phyloP scores from a whole-genome alignment of 2,888 invertebrate species.

The Torymus tubicola region DNA sequence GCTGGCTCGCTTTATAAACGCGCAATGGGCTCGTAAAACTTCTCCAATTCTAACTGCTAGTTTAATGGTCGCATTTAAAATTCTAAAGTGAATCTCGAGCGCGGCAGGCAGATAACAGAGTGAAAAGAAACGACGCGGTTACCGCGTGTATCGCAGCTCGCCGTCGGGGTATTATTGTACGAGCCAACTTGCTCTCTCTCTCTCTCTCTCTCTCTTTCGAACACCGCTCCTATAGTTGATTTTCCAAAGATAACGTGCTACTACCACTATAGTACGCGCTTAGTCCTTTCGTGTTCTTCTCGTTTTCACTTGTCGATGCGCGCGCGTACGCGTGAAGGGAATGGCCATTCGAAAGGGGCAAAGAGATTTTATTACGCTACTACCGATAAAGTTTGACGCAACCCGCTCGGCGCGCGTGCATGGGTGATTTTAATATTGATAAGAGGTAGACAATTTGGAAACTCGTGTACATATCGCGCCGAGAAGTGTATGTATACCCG shows the following conservation, averaged over 20 bases:
- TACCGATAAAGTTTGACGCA: conserved; percentile 46
- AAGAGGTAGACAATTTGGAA: conserved; percentile 32
- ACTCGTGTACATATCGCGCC: conserved; percentile 10
- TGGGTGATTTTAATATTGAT: conserved; percentile 54
- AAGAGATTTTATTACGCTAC: conserved; percentile 37
- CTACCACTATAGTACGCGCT: background rate
- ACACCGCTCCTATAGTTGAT: conserved; percentile 40
- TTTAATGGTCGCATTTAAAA: conserved; percentile 47
- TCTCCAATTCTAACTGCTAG: conserved; percentile 26
- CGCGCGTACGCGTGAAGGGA: conserved; percentile 4
- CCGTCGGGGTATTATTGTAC: conserved; percentile 12
- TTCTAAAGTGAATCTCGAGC: conserved; percentile 40
- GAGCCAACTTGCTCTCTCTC: background rate
- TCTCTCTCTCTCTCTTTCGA: conserved; percentile 4
- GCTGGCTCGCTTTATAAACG: background rate
- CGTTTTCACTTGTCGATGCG: conserved; percentile 38
- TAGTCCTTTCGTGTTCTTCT: conserved; percentile 41
- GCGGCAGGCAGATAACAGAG: background rate
- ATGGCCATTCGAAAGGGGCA: conserved; percentile 6
- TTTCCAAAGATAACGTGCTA: conserved; percentile 31
- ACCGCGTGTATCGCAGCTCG: background rate
- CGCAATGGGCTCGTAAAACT: conserved; percentile 37
- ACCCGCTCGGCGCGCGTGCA: conserved; percentile 7
- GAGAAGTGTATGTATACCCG: conserved; percentile 1
- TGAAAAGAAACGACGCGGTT: conserved; percentile 8